Evolutionary conservation across 1,140 invertebrate species (phyloP), one percentile per base, ranked within the genome.

Genomic region (Anadara kagoshimensis): DNA sequence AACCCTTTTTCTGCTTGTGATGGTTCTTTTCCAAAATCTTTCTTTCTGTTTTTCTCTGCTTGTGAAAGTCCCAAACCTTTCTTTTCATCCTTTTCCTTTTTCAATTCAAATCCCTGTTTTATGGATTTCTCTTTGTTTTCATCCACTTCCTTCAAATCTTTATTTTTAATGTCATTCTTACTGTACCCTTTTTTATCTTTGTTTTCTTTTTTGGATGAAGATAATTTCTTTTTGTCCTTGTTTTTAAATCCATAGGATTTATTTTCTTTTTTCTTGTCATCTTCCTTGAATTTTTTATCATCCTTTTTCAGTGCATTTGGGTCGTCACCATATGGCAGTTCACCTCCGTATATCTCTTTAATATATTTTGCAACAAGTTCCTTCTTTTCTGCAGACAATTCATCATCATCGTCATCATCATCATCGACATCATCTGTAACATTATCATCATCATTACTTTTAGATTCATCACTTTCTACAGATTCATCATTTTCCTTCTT

Each of bases 291-390:
- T 20, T 56, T 22, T 14, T 56, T 7, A 43, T 54, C 36, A 18
- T 54, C 64, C 56, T 57, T n/a, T 12, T 14, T 22, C 14, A 22
- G 12, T 57, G n/a, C 29, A 36, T 36, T 36, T 36, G 29, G 29
- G 29, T 36, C 29, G 7, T 36, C 29, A 36, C 29, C 29, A 56
- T 75, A 75, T 44, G 73, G 73, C 41, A 70, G 47, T 36, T 59
- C 26, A 41, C 63, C 45, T 36, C 73, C 73, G 54, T 75, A 75
- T 14, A 75, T 62, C 56, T 75, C 73, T 5, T 54, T 70, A 14
- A 75, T 65, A 20, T 61, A 59, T 29, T 70, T 56, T 62, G 61
- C 67, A 12, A 61, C 22, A 20, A 11, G 20, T 45, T 64, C 36
- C 47, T 53, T 24, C 24, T 62, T 45, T n/a, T 62, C 49, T 59